These are phyloP conservation scores for Euspilapteryx auroguttella DNA, from an alignment of 2,888 invertebrate genomes.

Conservation along the genomic window DNA sequence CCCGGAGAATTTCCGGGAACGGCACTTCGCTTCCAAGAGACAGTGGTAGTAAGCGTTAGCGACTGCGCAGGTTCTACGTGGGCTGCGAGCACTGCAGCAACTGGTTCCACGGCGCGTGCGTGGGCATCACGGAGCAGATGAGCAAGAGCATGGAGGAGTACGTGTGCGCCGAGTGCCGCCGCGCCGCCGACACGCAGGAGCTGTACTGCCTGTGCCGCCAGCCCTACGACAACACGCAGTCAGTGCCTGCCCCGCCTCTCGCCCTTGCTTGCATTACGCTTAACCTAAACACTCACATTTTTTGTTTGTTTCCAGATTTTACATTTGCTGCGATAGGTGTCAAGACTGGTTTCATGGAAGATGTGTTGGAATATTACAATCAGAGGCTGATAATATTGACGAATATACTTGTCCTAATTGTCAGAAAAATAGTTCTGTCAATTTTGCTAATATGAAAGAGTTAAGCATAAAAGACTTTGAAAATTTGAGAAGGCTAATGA, in stretches of 20 bases:
- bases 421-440: constrained; percentile 85
- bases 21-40: no score
- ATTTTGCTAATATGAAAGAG: constrained; percentile 88
- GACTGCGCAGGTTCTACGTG: constrained; percentile 86
- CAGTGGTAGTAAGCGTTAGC: no score
- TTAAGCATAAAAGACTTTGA: constrained; percentile 79
- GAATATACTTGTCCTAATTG: constrained; percentile 97
- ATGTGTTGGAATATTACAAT: constrained; percentile 93
- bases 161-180: constrained; percentile 83
- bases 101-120: constrained; percentile 98
- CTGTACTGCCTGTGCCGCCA: constrained; percentile 95
- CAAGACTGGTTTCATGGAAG: constrained; percentile 99
- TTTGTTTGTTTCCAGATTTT: constrained; percentile 79
- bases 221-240: constrained; percentile 97
- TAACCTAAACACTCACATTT: no score
- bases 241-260: no score
- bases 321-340: constrained; percentile 98
- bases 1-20: no score
- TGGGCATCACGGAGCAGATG: constrained; percentile 89
- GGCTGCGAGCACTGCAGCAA: constrained; percentile 97
- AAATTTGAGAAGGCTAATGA: constrained; percentile 81
- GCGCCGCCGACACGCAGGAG: constrained; percentile 86
- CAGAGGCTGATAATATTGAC: constrained; percentile 92
- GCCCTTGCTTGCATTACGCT: no score
- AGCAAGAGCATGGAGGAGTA: constrained; percentile 90